These are phyloP conservation scores for Chymomyza procnemis DNA, from an alignment of 2,888 invertebrate genomes.

Conservation along the genomic window DNA sequence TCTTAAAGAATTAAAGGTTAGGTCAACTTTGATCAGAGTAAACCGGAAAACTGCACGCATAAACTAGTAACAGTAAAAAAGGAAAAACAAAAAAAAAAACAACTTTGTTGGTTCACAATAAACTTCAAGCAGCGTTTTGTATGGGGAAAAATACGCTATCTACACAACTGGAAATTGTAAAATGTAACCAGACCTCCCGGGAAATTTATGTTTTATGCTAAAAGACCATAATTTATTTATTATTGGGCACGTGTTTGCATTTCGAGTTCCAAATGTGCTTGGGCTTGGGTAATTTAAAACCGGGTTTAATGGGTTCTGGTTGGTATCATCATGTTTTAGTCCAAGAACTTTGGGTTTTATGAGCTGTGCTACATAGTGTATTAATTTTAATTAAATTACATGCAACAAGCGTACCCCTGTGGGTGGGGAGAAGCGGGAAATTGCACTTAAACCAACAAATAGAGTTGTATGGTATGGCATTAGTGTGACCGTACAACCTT, in stretches of 20 bases:
- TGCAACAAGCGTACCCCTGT: not conserved
- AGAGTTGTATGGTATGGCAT: too few species aligned
- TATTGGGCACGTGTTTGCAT: not conserved
- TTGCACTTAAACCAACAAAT: not conserved
- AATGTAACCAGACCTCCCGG: not conserved
- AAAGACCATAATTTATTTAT: not conserved
- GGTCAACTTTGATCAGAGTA: too few species aligned
- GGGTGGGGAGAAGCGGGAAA: too few species aligned
- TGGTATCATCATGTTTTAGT: not conserved
- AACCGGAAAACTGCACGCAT: too few species aligned
- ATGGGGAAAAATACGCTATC: not conserved
- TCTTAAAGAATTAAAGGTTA: too few species aligned
- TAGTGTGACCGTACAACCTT: not conserved
- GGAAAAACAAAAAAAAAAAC: too few species aligned
- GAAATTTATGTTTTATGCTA: not conserved
- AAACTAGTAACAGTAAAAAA: too few species aligned
- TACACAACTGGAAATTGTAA: not conserved
- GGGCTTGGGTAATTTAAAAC: not conserved
- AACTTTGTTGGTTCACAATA: too few species aligned
- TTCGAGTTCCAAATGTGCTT: not conserved
- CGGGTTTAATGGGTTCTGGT: not conserved
- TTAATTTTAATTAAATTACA: not conserved
- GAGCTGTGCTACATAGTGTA: not conserved
- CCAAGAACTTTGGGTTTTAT: not conserved
- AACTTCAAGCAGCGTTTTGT: too few species aligned